Conservation (phyloP, 2,888 invertebrate species). For the Julus scanicus region DNA sequence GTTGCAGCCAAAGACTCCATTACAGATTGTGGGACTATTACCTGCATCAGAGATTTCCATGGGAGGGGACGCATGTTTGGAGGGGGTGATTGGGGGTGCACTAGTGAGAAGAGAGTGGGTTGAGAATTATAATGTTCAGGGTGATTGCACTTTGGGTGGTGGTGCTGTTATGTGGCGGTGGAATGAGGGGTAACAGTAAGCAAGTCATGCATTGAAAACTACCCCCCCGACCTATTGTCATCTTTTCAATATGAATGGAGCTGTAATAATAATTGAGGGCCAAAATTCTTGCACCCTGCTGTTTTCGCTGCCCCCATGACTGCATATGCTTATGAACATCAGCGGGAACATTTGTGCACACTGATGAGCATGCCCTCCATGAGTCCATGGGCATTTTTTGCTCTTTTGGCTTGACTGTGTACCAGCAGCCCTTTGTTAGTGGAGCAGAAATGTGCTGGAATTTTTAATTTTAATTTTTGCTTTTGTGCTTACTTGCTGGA, state of each 20-base stretch:
- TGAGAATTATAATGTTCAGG: slow-evolving; percentile 36
- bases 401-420: neutral
- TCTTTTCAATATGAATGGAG: slow-evolving; percentile 42
- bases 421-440: neutral
- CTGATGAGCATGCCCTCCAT: slow-evolving; percentile 8
- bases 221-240: slow-evolving; percentile 27
- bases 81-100: neutral
- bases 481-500: neutral
- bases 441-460: slow-evolving; percentile 4
- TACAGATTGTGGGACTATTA: slow-evolving; percentile 52
- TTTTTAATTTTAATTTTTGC: slow-evolving; percentile 33
- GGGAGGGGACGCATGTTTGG: neutral
- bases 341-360: slow-evolving; percentile 32
- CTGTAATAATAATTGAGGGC: slow-evolving; percentile 42
- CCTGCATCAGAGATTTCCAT: slow-evolving; percentile 40
- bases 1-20: slow-evolving; percentile 52
- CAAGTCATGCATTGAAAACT: slow-evolving; percentile 39
- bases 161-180: slow-evolving; percentile 24
- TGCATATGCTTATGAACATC: slow-evolving; percentile 24
- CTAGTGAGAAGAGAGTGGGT: slow-evolving; percentile 39
- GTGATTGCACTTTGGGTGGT: slow-evolving; percentile 42
- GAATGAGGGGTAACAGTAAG: slow-evolving; percentile 42
- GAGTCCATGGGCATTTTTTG: neutral
- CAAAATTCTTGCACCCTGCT: slow-evolving; percentile 21
- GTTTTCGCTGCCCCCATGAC: slow-evolving; percentile 24